These are phyloP conservation scores for Hypothenemus hampei DNA, from an alignment of 1,140 invertebrate species.

Conservation along the genomic window DNA sequence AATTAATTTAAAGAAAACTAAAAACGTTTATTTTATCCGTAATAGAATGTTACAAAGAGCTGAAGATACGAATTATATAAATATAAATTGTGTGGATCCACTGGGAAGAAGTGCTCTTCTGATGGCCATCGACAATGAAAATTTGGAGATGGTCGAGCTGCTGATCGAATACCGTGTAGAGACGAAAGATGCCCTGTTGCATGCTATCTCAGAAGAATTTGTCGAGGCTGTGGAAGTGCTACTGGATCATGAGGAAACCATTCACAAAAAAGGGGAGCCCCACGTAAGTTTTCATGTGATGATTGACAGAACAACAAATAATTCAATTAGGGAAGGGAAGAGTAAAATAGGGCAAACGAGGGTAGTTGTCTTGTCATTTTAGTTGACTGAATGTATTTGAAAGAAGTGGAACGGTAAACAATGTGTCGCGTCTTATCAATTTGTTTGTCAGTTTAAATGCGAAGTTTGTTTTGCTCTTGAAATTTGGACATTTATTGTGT, in stretches of 20 bases:
- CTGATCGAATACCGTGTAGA: slow-evolving; percentile 82
- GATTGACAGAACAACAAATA: not conserved
- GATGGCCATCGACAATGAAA: slow-evolving; percentile 99
- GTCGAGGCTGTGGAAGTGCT: slow-evolving; percentile 96
- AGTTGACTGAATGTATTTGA: slow-evolving; percentile 1
- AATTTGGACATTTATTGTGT: no score
- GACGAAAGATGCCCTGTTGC: slow-evolving; percentile 89
- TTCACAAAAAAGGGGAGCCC: slow-evolving; percentile 71
- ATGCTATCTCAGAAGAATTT: slow-evolving; percentile 97
- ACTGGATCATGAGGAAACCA: slow-evolving; percentile 84
- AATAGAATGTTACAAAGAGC: slow-evolving; percentile 72
- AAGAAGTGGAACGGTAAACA: no score
- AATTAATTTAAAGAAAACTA: no score
- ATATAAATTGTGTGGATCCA: slow-evolving; percentile 97
- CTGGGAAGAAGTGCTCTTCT: slow-evolving; percentile 85
- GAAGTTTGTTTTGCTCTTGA: no score
- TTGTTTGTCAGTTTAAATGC: not conserved
- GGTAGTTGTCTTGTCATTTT: slow-evolving; percentile 6
- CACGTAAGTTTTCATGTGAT: slow-evolving; percentile 59
- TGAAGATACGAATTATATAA: slow-evolving; percentile 74
- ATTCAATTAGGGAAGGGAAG: not conserved
- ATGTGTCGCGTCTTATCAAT: not conserved
- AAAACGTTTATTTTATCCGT: no score
- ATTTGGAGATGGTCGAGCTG: slow-evolving; percentile 97
- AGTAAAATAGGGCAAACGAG: slow-evolving; percentile 1